Percentiles rank a stretch among this genome's conserved stretches.
phyloP scores from a whole-genome alignment of 2,797 vertebrate species.

The Synaphobranchus kaupii region DNA sequence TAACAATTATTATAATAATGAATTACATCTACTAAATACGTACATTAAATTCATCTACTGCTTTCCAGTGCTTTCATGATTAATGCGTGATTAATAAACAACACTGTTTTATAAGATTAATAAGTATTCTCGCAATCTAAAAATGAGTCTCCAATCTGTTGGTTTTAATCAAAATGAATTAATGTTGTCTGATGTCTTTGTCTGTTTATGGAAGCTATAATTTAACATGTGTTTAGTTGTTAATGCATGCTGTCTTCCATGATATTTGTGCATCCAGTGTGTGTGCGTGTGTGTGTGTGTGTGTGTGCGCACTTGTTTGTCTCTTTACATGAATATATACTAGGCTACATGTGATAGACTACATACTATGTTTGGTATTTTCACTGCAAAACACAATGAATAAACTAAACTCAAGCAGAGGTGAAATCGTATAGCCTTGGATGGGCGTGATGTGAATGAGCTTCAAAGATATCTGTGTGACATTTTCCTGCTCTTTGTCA shows the following conservation, averaged over 20 bases:
- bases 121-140: not conserved
- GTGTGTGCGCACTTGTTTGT: too few relatives aligned
- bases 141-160: not conserved
- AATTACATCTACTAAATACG: too few relatives aligned
- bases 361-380: not conserved
- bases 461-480: slow-evolving; percentile 57
- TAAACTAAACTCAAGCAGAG: not conserved
- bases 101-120: not conserved
- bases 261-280: not conserved
- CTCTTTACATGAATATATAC: not conserved
- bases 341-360: not conserved
- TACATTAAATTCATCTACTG: too few relatives aligned
- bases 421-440: slow-evolving; percentile 20
- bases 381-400: not conserved
- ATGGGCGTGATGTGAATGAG: slow-evolving; percentile 23
- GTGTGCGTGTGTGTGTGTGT: not conserved
- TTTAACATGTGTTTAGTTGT: not conserved
- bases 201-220: not conserved
- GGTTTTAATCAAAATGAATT: not conserved
- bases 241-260: not conserved
- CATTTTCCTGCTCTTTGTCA: slow-evolving; percentile 39
- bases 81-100: not conserved
- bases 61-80: not conserved
- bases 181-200: not conserved
- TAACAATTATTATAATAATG: too few relatives aligned